These are phyloP conservation scores for Xenops minutus DNA, from an alignment of 2,797 vertebrate species.

Conservation along the genomic window DNA sequence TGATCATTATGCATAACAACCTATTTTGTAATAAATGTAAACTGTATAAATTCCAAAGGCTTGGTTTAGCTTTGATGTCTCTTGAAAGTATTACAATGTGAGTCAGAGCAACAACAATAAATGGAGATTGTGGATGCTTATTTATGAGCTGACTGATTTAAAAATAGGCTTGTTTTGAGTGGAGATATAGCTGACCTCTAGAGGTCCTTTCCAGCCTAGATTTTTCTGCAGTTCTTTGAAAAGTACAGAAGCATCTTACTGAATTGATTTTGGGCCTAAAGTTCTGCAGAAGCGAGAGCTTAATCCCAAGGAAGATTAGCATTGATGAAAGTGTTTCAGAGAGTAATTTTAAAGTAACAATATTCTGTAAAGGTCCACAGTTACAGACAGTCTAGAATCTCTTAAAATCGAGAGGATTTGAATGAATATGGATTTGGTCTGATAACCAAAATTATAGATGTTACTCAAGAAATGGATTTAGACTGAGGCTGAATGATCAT, in stretches of 20 bases:
- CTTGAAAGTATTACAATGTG: not conserved
- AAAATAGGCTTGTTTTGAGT: not conserved
- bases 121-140: not conserved
- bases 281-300: not conserved
- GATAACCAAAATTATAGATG: not conserved
- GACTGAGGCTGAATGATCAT: not conserved
- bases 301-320: not conserved
- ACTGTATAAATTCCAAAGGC: not conserved
- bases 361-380: not conserved
- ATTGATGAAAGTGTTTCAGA: not conserved
- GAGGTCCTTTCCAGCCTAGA: not conserved
- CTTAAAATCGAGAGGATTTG: not conserved
- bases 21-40: not conserved
- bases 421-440: not conserved
- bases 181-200: not conserved
- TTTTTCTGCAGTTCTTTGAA: not conserved
- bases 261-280: not conserved
- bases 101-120: not conserved
- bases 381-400: not conserved
- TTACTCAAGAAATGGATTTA: not conserved
- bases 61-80: not conserved
- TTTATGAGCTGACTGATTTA: not conserved
- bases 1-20: not conserved
- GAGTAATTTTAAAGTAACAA: not conserved
- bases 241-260: not conserved